Evolutionary conservation across 2,888 invertebrate species (phyloP).

Genomic region (Acanthosepion lycidas): DNA sequence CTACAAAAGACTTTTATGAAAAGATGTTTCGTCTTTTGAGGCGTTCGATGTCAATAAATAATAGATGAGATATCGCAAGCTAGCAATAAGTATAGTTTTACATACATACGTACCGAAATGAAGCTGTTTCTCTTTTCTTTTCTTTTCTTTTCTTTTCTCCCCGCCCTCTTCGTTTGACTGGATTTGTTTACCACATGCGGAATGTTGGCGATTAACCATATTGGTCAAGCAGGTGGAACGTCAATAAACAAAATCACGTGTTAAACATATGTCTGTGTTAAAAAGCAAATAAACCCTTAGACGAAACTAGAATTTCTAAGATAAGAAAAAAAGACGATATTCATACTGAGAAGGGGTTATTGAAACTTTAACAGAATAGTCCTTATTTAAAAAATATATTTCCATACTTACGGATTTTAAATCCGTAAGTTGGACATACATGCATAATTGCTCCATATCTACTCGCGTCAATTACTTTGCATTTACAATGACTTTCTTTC

Average conservation of each 20-base stretch:
- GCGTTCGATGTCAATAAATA: not conserved
- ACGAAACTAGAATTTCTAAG: not conserved
- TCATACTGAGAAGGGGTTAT: not conserved
- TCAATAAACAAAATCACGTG: not conserved
- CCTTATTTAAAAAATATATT: not conserved
- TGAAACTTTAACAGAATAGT: not conserved
- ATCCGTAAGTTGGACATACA: no score
- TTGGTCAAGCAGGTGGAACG: slow-evolving; percentile 9
- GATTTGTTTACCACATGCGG: not conserved
- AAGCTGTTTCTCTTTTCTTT: not conserved
- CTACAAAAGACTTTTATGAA: not conserved
- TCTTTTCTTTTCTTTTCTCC: not conserved
- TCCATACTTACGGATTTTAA: no score
- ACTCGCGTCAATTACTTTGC: no score
- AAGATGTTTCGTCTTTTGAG: no score
- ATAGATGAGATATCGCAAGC: not conserved
- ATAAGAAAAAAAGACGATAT: not conserved
- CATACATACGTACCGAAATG: not conserved
- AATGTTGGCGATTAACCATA: not conserved
- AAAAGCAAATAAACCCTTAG: not conserved
- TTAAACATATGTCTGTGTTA: not conserved
- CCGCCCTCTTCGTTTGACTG: not conserved
- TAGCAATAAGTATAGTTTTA: not conserved
- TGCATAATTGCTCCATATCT: no score
- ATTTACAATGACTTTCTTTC: no score